Percentiles rank a stretch among this genome's conserved stretches.
Evolutionary conservation across 2,113 vertebrate species (phyloP).

Genomic region (Lagopus muta): DNA sequence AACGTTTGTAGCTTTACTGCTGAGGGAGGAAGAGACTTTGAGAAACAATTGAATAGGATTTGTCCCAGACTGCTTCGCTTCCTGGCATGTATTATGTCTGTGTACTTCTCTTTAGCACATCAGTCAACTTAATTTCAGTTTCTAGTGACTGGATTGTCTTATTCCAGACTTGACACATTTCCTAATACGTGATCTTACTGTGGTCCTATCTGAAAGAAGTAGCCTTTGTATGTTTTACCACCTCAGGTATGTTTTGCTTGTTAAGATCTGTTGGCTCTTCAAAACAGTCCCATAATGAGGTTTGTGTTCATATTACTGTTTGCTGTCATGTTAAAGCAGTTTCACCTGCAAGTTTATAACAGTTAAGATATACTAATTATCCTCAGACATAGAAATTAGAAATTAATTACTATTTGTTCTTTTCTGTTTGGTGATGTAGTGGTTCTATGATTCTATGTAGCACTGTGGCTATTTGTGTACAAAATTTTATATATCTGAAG

Average conservation of each 20-base stretch:
- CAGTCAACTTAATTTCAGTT: neutral
- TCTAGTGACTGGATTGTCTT: neutral
- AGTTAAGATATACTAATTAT: neutral
- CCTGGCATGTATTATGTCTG: neutral
- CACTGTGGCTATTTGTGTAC: neutral
- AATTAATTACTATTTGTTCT: neutral
- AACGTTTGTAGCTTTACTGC: neutral
- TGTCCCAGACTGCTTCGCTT: neutral
- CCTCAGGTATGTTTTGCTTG: neutral
- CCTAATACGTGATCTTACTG: neutral
- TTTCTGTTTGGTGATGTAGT: neutral
- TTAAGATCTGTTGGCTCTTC: neutral
- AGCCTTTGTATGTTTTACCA: neutral
- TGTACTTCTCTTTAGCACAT: neutral
- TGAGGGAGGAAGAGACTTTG: neutral
- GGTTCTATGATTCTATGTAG: too few relatives aligned
- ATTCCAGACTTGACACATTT: neutral
- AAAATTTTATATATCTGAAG: constrained; percentile 16
- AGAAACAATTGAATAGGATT: neutral
- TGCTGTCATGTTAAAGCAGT: neutral
- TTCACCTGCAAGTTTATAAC: neutral
- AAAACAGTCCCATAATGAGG: neutral
- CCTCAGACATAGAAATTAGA: neutral
- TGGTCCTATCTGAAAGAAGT: neutral
- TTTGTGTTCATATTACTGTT: neutral